Evolutionary conservation across 2,888 invertebrate genomes (phyloP).

Genomic region (Sabatieria punctata): DNA sequence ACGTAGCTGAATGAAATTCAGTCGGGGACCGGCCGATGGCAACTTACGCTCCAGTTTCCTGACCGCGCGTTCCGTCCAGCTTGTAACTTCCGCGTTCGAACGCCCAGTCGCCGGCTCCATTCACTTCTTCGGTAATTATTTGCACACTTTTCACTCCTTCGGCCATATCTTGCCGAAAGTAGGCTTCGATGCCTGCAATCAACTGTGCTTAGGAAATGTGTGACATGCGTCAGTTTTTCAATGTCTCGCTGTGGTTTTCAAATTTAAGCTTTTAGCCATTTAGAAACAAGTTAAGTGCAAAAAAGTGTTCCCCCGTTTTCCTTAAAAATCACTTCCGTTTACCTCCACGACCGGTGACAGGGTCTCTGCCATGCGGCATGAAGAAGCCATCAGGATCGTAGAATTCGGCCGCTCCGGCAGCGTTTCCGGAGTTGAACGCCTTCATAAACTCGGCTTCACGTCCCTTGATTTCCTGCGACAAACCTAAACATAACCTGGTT

Average conservation of each 20-base stretch:
- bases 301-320: not conserved
- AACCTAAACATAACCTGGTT: slow-evolving; percentile 19
- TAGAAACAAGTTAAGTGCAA: not conserved
- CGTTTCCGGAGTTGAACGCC: slow-evolving; percentile 28
- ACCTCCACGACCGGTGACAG: slow-evolving; percentile 27
- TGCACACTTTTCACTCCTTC: slow-evolving; percentile 26
- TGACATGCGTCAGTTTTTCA: too few relatives aligned
- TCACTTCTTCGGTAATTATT: slow-evolving; percentile 31
- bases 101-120: slow-evolving; percentile 30
- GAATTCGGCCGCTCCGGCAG: slow-evolving; percentile 17
- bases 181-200: slow-evolving; percentile 25
- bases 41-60: slow-evolving; percentile 26
- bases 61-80: slow-evolving; percentile 26
- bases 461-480: slow-evolving; percentile 29
- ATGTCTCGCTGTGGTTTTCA: too few relatives aligned
- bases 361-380: slow-evolving; percentile 28
- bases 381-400: slow-evolving; percentile 30
- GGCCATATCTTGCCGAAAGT: slow-evolving; percentile 30
- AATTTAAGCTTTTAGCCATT: too few relatives aligned
- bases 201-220: not conserved
- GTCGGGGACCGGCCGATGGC: too few relatives aligned
- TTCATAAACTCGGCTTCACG: slow-evolving; percentile 30
- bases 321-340: not conserved
- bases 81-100: slow-evolving; percentile 30
- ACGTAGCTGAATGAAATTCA: too few relatives aligned